Evolutionary conservation across 2,113 vertebrate genomes (phyloP).

Genomic region (Oryzias celebensis): DNA sequence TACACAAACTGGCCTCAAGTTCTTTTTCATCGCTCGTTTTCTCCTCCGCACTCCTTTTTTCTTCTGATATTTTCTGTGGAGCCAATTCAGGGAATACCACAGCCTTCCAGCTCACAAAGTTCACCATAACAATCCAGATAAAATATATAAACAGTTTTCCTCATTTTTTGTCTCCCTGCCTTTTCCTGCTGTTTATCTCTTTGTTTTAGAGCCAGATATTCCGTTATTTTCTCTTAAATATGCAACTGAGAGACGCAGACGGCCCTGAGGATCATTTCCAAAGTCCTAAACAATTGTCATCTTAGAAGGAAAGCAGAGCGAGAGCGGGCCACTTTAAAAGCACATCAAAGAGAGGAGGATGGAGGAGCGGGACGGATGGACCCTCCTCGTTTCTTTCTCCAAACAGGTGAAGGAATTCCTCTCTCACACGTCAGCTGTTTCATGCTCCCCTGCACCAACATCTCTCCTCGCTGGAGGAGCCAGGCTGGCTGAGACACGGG

Average conservation of each 20-base stretch:
- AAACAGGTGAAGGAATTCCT: conserved; percentile 36
- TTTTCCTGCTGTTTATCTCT: conserved; percentile 31
- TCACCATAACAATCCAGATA: conserved; percentile 83
- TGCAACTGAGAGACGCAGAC: conserved; percentile 80
- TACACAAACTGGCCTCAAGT: conserved; percentile 8
- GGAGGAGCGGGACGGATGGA: conserved; percentile 46
- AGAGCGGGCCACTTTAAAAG: conserved; percentile 73
- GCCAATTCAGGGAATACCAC: neutral
- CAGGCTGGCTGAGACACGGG: conserved; percentile 81
- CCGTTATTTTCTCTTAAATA: conserved; percentile 40
- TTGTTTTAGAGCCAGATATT: conserved; percentile 57
- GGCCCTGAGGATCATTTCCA: conserved; percentile 87
- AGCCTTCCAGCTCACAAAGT: conserved; percentile 26
- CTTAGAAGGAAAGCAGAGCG: conserved; percentile 85
- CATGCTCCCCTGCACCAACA: conserved; percentile 22
- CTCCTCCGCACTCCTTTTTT: conserved; percentile 6
- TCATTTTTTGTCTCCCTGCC: conserved; percentile 32
- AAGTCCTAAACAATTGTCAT: conserved; percentile 96
- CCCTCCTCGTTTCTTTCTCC: conserved; percentile 2
- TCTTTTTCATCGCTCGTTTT: conserved; percentile 26
- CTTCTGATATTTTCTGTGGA: neutral
- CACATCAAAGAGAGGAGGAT: conserved; percentile 85
- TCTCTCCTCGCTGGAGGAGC: conserved; percentile 61
- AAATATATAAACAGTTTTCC: conserved; percentile 85
- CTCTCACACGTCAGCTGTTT: conserved; percentile 52